Base-by-base conservation (phyloP, 2,888 invertebrate species). In the Pardosa pseudoannulata region DNA sequence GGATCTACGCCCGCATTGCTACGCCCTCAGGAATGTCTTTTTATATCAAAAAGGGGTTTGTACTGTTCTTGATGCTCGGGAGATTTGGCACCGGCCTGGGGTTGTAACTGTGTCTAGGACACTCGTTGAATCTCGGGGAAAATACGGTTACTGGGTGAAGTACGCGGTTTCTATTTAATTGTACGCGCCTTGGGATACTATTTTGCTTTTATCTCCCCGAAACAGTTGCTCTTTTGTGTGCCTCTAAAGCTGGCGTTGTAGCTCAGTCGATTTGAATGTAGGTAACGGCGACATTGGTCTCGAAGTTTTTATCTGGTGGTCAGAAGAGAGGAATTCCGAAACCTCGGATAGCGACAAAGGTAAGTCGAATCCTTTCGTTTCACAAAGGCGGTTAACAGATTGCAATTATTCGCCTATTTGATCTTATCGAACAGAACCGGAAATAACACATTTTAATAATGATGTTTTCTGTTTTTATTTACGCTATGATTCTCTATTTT, bases 21-120 rank as follows among this genome's bases (percentile, higher is more conserved):
- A 32, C 68, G 23, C 68, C 39, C 39, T 23, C 32, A 36, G 36
- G 68, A 68, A 68, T 68, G 68, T 68, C 36, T 68, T 62, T 62
- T 62, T 62, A 62, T 62, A 62, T 62, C 62, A 62, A 62, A 62
- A 28, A n/a, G 23, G 28, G 27, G 9, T 27, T 28, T 19, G 5
- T 7, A 6, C 46, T 13, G 7, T 16, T 46, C 11, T 13, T 46
- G 46, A 46, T 46, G 46, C 2, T 46, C 11, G 2, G 5, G 27
- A 62, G 23, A 9, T 62, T 62, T 62, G 62, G 62, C 62, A 19
- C 0, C 27, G 62, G 27, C 5, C n/a, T 16, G 16, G 16, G 16
- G 6, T 19, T 50, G 50, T 13, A 62, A 23, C 27, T 62, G 28
- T 62, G 62, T 62, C 62, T 62, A 62, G 62, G 62, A 62, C 62